Percentiles rank a stretch among this genome's conserved stretches.
Evolutionary conservation across 2,888 invertebrate genomes (phyloP).

Genomic region (Drosophila histrio): DNA sequence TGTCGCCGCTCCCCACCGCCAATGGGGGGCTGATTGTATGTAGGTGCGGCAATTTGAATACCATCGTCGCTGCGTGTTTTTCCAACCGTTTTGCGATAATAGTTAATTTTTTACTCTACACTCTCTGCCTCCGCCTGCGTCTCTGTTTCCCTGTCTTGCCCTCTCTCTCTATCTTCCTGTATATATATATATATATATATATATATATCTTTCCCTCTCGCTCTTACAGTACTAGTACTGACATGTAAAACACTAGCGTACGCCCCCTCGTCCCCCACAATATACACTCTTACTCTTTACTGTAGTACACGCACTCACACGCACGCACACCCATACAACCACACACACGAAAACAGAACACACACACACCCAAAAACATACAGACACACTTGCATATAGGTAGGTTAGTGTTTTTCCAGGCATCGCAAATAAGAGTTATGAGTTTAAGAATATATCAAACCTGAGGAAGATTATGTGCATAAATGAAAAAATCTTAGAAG

Average conservation of each 20-base stretch:
- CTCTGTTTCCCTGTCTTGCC: background rate
- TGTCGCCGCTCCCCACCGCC: background rate
- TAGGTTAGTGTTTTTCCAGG: constrained; percentile 64
- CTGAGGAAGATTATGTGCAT: no score
- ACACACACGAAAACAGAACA: constrained; percentile 19
- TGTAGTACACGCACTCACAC: constrained; percentile 31
- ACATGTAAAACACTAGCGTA: constrained; percentile 16
- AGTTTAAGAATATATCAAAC: no score
- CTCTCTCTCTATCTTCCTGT: background rate
- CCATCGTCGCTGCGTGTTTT: constrained; percentile 66
- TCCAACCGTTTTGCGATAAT: constrained; percentile 75
- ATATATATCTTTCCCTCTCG: background rate
- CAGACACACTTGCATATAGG: constrained; percentile 1
- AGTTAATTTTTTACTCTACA: constrained; percentile 66
- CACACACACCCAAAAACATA: constrained; percentile 12
- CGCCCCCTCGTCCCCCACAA: background rate
- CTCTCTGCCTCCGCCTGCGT: background rate
- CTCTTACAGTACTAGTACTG: constrained; percentile 9
- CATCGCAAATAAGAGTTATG: no score
- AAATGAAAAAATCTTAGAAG: no score
- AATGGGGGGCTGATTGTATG: constrained; percentile 23
- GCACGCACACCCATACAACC: constrained; percentile 9
- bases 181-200: no score
- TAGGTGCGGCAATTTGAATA: constrained; percentile 72
- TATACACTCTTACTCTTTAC: constrained; percentile 3